Base-by-base conservation (phyloP, 2,113 vertebrate genomes). In the Glareola pratincola region DNA sequence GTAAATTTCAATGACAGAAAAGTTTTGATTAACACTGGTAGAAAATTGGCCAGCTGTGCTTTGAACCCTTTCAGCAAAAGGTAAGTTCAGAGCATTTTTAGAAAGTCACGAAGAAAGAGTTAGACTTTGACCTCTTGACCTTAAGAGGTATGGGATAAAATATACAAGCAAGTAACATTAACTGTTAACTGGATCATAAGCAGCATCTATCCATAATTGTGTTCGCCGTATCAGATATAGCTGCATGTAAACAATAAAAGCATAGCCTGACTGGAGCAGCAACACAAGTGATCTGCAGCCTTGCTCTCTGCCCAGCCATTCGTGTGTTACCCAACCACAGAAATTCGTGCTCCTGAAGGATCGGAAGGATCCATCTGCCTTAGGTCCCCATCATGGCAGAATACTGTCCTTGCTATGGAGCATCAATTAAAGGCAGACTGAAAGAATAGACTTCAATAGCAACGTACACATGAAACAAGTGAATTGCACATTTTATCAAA, bases 281-380 rank as follows among this genome's bases (percentile, higher is more conserved):
- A 64, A 72, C 22, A 29, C 45, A 47, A 53, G 45, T 3, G 27
- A 64, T 20, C 21, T 32, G 30, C 19, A 27, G 51, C n/a, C 59
- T 27, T 64, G 29, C 43, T 51, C 48, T 57, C 64, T 72, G 21
- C 64, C 37, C 78, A 72, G 45, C 24, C 12, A 27, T 47, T 36
- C 0, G 0, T 15, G n/a, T 20, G 20, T 36, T 14, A 66, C 10
- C 29, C 50, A 51, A 5, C 6, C n/a, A 43, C 47, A 66, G 39
- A 91, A 77, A 74, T 2, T 0, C n/a, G 41, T 20, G 18, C 15
- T 32, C 36, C n/a, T 50, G 73, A 56, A 68, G 29, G 17, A 45
- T 9, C 1, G 1, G 47, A 87, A 43, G 20, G 36, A 73, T 51
- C n/a, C 27, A n/a, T 16, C 47, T 37, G 22, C 48, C 47, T 41